Percentiles rank a stretch among this genome's conserved stretches.
Conservation (phyloP, 2,113 vertebrate species). For the Trematomus loennbergii region DNA sequence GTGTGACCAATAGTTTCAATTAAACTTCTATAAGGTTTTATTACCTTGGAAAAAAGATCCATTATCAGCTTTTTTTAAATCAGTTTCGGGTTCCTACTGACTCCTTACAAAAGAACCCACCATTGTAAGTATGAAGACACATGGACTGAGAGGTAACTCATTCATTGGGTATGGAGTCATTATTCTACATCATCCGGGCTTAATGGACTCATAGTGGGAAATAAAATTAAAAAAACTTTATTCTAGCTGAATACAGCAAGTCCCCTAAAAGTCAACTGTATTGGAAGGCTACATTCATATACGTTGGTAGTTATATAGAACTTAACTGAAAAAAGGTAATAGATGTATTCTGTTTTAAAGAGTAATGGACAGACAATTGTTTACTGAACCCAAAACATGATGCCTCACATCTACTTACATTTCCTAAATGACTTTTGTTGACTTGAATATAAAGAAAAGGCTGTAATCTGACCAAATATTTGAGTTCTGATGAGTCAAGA, state of each 20-base stretch:
- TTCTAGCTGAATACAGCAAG: neutral
- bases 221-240: neutral
- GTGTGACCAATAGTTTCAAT: neutral
- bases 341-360: neutral
- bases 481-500: too few species aligned
- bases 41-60: neutral
- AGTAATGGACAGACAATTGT: neutral
- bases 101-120: neutral
- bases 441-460: neutral
- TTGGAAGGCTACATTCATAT: neutral
- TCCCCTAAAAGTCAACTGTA: neutral
- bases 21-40: neutral
- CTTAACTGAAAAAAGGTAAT: neutral
- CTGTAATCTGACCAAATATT: neutral
- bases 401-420: neutral
- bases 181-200: neutral
- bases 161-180: conserved; percentile 2
- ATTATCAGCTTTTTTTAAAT: too few species aligned
- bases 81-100: too few species aligned
- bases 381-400: neutral
- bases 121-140: neutral
- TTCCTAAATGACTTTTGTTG: neutral
- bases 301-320: neutral
- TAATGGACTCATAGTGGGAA: neutral
- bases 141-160: neutral